These are phyloP conservation scores for Falcunculus frontatus DNA, from an alignment of 2,113 vertebrate genomes.

Conservation along the genomic window DNA sequence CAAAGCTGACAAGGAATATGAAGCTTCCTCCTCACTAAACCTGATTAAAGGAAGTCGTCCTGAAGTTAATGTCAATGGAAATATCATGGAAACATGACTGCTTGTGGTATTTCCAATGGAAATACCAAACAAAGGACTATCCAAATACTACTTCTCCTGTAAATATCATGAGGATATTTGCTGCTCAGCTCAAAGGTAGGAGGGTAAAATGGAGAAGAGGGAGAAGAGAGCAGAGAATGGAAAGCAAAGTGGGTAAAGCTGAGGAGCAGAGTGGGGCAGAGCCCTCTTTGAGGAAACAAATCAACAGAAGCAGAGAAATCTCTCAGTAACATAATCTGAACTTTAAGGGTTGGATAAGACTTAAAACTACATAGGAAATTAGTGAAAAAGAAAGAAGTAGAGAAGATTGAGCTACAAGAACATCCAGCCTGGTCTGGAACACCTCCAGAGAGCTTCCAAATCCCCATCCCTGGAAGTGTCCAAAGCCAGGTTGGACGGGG, in stretches of 20 bases:
- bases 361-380: not conserved
- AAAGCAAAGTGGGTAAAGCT: not conserved
- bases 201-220: constrained; percentile 1
- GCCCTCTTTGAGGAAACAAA: not conserved
- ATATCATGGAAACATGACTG: constrained; percentile 56
- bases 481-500: accelerated
- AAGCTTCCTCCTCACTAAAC: constrained; percentile 2
- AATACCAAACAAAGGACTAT: constrained; percentile 51
- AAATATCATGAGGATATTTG: constrained; percentile 60
- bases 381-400: not conserved
- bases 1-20: not conserved
- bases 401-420: not conserved
- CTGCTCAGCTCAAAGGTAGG: constrained; percentile 16
- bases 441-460: not conserved
- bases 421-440: too few species aligned
- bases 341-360: not conserved
- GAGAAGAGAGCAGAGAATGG: not conserved
- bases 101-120: constrained; percentile 62
- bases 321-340: not conserved
- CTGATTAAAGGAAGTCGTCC: constrained; percentile 28
- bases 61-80: constrained; percentile 56
- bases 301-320: not conserved
- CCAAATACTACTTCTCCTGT: constrained; percentile 47
- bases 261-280: not conserved
- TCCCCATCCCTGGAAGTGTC: not conserved